A percentile compares a stretch with the other conserved stretches of the same genome.
Conservation (phyloP, 2,797 vertebrate species). For the Sparidentex hasta region DNA sequence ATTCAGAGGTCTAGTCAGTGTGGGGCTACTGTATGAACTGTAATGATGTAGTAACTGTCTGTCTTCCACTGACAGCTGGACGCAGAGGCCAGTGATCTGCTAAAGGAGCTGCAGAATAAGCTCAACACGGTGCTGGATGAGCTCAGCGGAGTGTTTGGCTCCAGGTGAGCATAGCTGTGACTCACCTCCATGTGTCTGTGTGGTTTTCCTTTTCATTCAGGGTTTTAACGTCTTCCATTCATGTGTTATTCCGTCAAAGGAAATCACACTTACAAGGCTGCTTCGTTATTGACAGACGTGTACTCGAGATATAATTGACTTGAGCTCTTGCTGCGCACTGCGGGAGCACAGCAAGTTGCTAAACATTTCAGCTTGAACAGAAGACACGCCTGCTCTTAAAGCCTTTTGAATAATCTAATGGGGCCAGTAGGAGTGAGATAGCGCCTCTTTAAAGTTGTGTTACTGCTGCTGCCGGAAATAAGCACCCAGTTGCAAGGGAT, state of each 20-base stretch:
- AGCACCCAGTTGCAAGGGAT: background rate
- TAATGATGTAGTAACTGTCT: slow-evolving; percentile 68
- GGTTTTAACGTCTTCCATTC: slow-evolving; percentile 11
- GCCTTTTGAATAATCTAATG: slow-evolving; percentile 25
- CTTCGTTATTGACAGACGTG: slow-evolving; percentile 31
- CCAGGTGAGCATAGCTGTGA: slow-evolving; percentile 87
- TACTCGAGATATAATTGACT: slow-evolving; percentile 45
- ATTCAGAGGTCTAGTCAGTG: slow-evolving; percentile 51
- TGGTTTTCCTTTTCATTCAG: slow-evolving; percentile 28
- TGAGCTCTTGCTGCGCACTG: slow-evolving; percentile 23
- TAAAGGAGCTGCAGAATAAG: slow-evolving; percentile 97
- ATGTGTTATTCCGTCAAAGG: slow-evolving; percentile 35
- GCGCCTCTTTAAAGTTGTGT: background rate
- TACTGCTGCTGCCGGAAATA: background rate
- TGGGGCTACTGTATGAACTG: slow-evolving; percentile 29
- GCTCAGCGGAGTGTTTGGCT: slow-evolving; percentile 91
- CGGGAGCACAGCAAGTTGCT: slow-evolving; percentile 29
- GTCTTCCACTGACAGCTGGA: slow-evolving; percentile 90
- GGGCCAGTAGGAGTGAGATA: slow-evolving; percentile 17
- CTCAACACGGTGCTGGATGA: slow-evolving; percentile 94
- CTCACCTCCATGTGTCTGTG: background rate
- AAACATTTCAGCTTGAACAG: slow-evolving; percentile 46
- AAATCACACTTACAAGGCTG: slow-evolving; percentile 27
- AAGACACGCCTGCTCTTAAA: slow-evolving; percentile 29
- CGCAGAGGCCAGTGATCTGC: slow-evolving; percentile 91